These are phyloP conservation scores for Sebastolobus alascanus DNA, from an alignment of 2,797 vertebrate genomes.

Conservation along the genomic window DNA sequence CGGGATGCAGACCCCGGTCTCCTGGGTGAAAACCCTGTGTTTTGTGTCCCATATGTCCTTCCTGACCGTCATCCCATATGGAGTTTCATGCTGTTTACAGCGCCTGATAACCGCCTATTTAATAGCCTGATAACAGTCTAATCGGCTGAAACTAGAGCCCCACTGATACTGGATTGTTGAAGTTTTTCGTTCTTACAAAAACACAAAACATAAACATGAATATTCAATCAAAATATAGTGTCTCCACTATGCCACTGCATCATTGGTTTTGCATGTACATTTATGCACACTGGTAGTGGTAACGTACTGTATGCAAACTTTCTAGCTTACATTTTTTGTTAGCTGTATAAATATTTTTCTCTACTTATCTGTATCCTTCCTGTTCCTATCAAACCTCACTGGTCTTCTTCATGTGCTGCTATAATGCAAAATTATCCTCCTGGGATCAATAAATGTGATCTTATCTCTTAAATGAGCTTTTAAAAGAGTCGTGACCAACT, in stretches of 20 bases:
- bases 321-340: background rate
- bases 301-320: background rate
- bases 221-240: background rate
- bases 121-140: too few relatives aligned
- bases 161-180: background rate
- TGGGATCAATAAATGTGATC: background rate
- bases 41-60: too few relatives aligned
- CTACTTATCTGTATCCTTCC: background rate
- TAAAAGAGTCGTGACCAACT: background rate
- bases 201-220: background rate
- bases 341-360: background rate
- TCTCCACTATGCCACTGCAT: background rate
- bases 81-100: too few relatives aligned
- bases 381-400: background rate
- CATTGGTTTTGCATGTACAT: background rate
- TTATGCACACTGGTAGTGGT: background rate
- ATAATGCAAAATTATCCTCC: background rate
- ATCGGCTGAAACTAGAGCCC: background rate
- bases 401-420: background rate
- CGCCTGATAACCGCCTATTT: too few relatives aligned
- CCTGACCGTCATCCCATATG: fast-evolving
- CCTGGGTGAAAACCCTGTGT: too few relatives aligned
- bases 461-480: background rate
- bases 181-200: too few relatives aligned
- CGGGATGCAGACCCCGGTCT: too few relatives aligned